Evolutionary conservation across 2,113 vertebrate species (phyloP), one percentile per base, ranked within the genome.

Genomic region (Amblyornis subalaris): DNA sequence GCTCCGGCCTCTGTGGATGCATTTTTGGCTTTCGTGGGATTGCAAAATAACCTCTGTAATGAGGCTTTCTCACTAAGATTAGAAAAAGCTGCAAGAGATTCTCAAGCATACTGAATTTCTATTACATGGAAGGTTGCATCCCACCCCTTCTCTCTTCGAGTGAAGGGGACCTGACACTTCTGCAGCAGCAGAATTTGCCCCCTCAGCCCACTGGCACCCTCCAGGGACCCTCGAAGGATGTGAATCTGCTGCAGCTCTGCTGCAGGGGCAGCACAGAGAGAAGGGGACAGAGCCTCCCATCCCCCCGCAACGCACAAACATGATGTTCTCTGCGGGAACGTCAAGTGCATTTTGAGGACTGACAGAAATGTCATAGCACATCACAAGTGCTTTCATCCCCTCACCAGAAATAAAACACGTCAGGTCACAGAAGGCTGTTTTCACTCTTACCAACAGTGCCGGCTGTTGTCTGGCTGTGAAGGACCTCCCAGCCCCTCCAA

Each of bases 361-460:
- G 73, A 89, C 91, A 94, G 77, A 77, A 86, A 86, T 78, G 86
- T 93, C 94, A 90, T 1, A 89, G 73, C 23, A 40, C 73, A 74
- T 89, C 7, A 7, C 83, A 77, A 92, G 35, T 69, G 69, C 65
- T 92, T 94, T 90, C 89, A 94, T 81, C 57, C 83, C 66, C 69
- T 92, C 91, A 67, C 83, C 92, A 96, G 91, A 92, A 93, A 81
- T 74, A 84, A 90, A 86, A 65, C 77, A 73, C 74, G 82, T 74
- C 90, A 94, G 86, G 89, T 91, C 89, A 81, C 84, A 94, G 90
- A 95, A 92, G 83, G 90, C 80, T 90, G 83, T 62, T 90, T 79
- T 79, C n/a, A 0, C 60, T 80, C 90, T 74, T 58, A 67, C 50
- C 69, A 78, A 60, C 65, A 75, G 61, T 7, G 62, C 80, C 5